Evolutionary conservation across 92 coral and sea anemone genomes (phyloP).

Genomic region (Actinostola sp.): DNA sequence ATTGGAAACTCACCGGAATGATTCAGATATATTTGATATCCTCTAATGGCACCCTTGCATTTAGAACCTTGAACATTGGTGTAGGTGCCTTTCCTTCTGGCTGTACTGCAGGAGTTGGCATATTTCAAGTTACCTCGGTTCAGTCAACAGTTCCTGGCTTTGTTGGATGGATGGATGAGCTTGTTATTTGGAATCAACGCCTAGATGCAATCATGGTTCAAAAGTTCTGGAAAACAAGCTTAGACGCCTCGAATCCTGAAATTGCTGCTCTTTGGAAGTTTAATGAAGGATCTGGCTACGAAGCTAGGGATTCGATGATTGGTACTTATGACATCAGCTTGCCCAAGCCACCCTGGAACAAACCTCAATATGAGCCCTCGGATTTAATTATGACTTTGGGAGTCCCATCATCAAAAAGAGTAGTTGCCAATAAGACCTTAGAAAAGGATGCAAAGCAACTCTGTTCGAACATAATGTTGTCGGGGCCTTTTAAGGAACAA

Average conservation of each 20-base stretch:
- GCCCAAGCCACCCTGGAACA: slow-evolving; percentile 64
- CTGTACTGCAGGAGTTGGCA: slow-evolving; percentile 55
- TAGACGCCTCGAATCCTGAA: slow-evolving; percentile 23
- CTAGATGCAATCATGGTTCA: slow-evolving; percentile 53
- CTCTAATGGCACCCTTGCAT: slow-evolving; percentile 17
- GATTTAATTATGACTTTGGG: slow-evolving; percentile 36
- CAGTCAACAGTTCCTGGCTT: slow-evolving; percentile 46
- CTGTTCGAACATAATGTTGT: slow-evolving; percentile 43
- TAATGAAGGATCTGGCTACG: slow-evolving; percentile 60
- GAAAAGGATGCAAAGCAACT: slow-evolving; percentile 36
- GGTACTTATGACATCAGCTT: slow-evolving; percentile 52
- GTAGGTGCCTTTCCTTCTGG: slow-evolving; percentile 46
- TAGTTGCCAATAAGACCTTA: slow-evolving; percentile 19
- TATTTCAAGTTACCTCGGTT: slow-evolving; percentile 51
- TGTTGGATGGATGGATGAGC: slow-evolving; percentile 68
- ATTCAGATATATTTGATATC: slow-evolving; percentile 46
- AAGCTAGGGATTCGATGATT: slow-evolving; percentile 39
- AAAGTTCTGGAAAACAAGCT: slow-evolving; percentile 34
- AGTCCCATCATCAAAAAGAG: background rate
- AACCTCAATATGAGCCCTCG: slow-evolving; percentile 61
- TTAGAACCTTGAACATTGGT: slow-evolving; percentile 42
- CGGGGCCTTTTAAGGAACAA: slow-evolving; percentile 40
- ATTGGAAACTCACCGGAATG: slow-evolving; percentile 45
- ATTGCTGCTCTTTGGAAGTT: slow-evolving; percentile 64
- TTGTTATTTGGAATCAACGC: slow-evolving; percentile 67